phyloP scores from a whole-genome alignment of 2,888 invertebrate species.

The Macrosiphum euphorbiae region DNA sequence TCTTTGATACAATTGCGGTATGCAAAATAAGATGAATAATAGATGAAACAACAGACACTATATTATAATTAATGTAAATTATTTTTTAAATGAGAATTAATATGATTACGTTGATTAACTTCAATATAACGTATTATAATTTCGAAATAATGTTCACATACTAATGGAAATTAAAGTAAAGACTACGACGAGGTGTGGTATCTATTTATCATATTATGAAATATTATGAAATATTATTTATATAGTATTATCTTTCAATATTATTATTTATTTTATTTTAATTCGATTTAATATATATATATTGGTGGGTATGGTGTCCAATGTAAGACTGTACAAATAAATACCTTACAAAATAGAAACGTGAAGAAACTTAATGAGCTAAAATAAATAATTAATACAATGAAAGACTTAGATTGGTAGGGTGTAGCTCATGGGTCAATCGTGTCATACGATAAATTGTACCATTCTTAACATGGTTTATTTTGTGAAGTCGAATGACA shows the following conservation, averaged over 20 bases:
- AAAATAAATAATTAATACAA: no score
- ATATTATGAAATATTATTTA: background rate
- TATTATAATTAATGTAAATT: background rate
- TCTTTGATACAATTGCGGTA: slow-evolving; percentile 3
- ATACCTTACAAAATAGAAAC: no score
- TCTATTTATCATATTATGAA: background rate
- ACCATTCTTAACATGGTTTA: no score
- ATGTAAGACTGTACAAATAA: no score
- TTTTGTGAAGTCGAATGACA: no score
- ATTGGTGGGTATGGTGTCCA: no score
- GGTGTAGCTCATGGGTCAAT: no score
- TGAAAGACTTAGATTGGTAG: no score
- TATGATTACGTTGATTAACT: background rate
- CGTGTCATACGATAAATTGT: no score
- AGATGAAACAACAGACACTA: background rate
- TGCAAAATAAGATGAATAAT: slow-evolving; percentile 1
- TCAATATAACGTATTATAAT: background rate
- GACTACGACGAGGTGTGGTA: background rate
- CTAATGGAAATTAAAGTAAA: background rate
- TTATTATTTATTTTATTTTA: background rate
- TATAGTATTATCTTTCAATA: background rate
- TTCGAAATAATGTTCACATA: background rate
- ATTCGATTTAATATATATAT: no score
- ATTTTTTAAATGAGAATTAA: background rate
- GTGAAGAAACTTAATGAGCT: no score